Percentiles rank a stretch among this genome's conserved stretches.
phyloP scores from a whole-genome alignment of 1,140 invertebrate species.

The Leucophenga varia region DNA sequence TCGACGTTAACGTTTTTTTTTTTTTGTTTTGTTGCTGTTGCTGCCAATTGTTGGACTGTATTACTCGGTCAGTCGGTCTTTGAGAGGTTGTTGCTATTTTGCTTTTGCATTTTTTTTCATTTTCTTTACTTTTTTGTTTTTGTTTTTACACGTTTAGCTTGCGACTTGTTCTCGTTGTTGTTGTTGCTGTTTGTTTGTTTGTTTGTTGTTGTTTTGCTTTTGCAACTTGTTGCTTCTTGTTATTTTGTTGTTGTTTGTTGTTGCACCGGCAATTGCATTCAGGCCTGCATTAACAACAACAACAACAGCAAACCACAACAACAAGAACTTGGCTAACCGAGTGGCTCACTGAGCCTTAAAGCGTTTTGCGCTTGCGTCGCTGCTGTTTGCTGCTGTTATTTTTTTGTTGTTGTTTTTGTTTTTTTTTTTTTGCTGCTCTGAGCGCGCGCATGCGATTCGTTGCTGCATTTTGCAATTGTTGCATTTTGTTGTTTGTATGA shows the following conservation, averaged over 20 bases:
- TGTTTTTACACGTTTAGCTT: conserved; percentile 13
- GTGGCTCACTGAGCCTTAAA: no score
- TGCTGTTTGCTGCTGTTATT: conserved; percentile 3
- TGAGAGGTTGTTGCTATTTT: conserved; percentile 56
- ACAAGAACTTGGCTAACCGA: no score
- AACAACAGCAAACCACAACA: no score
- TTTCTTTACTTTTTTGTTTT: conserved; percentile 9
- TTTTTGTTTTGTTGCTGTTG: neutral
- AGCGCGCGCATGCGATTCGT: no score
- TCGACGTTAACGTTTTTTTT: conserved; percentile 8
- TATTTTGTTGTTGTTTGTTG: conserved; percentile 30
- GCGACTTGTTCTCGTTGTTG: no score
- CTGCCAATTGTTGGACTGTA: conserved; percentile 52
- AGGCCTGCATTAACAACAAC: no score
- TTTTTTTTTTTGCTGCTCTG: conserved; percentile 17
- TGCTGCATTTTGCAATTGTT: conserved; percentile 50
- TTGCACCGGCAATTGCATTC: conserved; percentile 45
- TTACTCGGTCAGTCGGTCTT: conserved; percentile 57
- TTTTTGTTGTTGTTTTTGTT: conserved; percentile 17
- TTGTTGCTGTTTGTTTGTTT: conserved; percentile 15
- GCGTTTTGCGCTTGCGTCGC: neutral
- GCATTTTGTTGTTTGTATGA: no score
- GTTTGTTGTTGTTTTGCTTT: conserved; percentile 3
- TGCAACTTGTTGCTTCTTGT: no score
- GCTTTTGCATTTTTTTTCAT: conserved; percentile 23